Base-by-base conservation (phyloP, 2,888 invertebrate species). In the Leptopilina syphax region DNA sequence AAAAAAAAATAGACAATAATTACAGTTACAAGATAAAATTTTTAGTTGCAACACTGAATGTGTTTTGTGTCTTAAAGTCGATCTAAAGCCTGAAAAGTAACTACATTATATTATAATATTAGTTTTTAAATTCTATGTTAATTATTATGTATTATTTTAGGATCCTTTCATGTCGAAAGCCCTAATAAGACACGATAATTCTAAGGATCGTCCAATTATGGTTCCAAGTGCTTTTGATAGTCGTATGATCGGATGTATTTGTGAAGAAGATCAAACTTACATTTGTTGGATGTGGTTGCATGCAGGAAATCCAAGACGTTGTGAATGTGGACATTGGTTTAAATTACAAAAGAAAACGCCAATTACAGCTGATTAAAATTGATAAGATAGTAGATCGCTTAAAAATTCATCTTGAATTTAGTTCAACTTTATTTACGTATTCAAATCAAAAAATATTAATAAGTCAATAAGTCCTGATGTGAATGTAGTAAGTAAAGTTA, bases 271-370 rank as follows among this genome's bases (percentile, higher is more conserved):
- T 91, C 95, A 97, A 77, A 95, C 96, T 79, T 94, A 95, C 83
- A 95, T 99, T 86, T 96, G 96, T 90, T 99, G 98, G 97, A 97
- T 99, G 96, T 98, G 98, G 96, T 93, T 99, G 88, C 96, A 98
- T 92, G 95, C 96, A 93, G 98, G 97, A 63, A 95, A 95, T 87
- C 96, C 97, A 82, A 97, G 96, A 90, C 95, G 98, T 88, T 99
- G 99, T 91, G 97, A 97, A 91, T 99, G 99, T 92, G 99, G 99
- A 80, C 96, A 98, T 92, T 98, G 98, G 98, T 99, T 98, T 94
- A 97, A 98, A 93, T 94, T 99, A 88, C 95, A 96, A 81, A 96
- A 96, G 92, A 96, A 96, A 92, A 73, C 73, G 13, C 73, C 73
- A 10, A 57, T 73, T n/a, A 54, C 54, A 54, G 70, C 54, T 54